These are phyloP conservation scores for Scytalopus superciliaris DNA, from an alignment of 2,113 vertebrate genomes.

Conservation along the genomic window DNA sequence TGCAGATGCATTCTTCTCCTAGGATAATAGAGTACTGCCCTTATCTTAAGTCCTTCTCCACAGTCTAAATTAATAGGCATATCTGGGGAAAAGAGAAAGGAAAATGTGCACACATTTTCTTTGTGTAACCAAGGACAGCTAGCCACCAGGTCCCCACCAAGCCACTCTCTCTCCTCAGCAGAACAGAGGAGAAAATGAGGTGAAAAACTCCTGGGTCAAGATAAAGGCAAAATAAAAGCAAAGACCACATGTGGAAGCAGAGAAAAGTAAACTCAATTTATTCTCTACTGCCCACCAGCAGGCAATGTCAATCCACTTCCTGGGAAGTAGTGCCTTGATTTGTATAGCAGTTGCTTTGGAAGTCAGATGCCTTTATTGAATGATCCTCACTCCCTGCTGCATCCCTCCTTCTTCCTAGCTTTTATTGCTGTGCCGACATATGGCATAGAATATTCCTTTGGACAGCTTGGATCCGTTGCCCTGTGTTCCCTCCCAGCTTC, in stretches of 20 bases:
- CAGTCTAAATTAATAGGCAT: too few species aligned
- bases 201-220: not conserved
- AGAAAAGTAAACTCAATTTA: not conserved
- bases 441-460: not conserved
- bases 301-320: not conserved
- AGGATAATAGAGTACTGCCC: too few species aligned
- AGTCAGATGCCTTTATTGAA: not conserved
- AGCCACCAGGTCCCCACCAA: not conserved
- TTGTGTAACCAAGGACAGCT: not conserved
- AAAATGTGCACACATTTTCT: too few species aligned
- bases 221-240: not conserved
- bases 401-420: not conserved
- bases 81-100: too few species aligned
- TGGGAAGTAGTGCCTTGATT: not conserved
- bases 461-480: not conserved
- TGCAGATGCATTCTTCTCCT: too few species aligned
- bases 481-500: not conserved
- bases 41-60: too few species aligned
- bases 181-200: not conserved
- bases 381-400: rapidly evolving
- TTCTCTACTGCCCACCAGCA: not conserved
- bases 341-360: rapidly evolving
- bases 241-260: not conserved
- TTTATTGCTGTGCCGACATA: not conserved
- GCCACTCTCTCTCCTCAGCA: not conserved